phyloP scores from a whole-genome alignment of 2,888 invertebrate species.

The Rotaria socialis region DNA sequence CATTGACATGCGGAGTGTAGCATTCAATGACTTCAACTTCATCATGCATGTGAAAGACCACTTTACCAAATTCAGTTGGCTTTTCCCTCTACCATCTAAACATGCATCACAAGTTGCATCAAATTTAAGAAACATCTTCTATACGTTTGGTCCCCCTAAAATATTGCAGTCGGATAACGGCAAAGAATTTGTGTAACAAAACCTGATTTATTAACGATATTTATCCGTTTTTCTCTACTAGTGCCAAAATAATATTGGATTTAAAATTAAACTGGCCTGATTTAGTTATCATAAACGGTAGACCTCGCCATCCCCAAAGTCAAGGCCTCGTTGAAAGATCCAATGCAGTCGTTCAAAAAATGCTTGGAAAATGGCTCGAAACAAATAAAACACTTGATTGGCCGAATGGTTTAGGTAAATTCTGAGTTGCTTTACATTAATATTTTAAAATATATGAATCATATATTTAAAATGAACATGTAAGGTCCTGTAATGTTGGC shows the following conservation, averaged over 20 bases:
- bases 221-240: not conserved
- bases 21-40: too few relatives aligned
- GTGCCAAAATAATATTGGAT: not conserved
- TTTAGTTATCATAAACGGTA: not conserved
- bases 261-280: not conserved
- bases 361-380: slow-evolving; percentile 32
- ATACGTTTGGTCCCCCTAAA: not conserved
- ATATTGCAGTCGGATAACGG: not conserved
- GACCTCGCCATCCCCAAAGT: not conserved
- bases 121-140: too few relatives aligned
- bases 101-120: too few relatives aligned
- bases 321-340: not conserved
- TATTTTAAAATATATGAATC: too few relatives aligned
- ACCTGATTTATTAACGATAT: too few relatives aligned
- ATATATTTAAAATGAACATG: not conserved
- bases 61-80: too few relatives aligned
- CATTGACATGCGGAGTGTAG: too few relatives aligned
- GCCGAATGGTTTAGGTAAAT: too few relatives aligned
- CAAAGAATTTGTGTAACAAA: not conserved
- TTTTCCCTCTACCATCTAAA: too few relatives aligned
- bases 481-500: not conserved
- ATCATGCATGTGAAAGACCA: too few relatives aligned
- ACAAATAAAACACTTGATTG: not conserved
- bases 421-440: too few relatives aligned
- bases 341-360: slow-evolving; percentile 2